Evolutionary conservation across 2,888 invertebrate genomes (phyloP), one percentile per base, ranked within the genome.

Genomic region (Gymnoscelis rufifasciata): DNA sequence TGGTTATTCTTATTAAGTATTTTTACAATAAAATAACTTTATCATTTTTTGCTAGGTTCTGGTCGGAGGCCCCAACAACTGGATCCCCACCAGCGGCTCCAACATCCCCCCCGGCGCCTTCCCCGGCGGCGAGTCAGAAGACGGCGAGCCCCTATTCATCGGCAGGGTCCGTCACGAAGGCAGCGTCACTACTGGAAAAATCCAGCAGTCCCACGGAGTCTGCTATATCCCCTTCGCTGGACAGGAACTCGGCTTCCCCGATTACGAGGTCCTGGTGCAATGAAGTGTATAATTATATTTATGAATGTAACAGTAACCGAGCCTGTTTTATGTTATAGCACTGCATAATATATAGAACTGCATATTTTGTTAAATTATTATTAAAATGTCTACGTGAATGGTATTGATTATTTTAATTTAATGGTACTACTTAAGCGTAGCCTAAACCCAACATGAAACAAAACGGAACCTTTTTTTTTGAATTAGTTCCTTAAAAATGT

Each of bases 171-270:
- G 89, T 28, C 95, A 95, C 66, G 94, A 95, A 59, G 94, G 93
- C 47, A 91, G 93, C 48, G 56, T 94, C 36, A 94, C 94, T 14
- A 90, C 93, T 15, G 95, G 96, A 66, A 96, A 96, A 83, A 93
- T 96, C 1, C 96, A 96, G 64, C 92, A 93, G 27, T 94, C 94
- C 6, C 95, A 95, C 68, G 93, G 91, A 15, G 92, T 92, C 42
- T 92, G 93, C 73, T 96, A 96, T 90, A 94, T 96, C 78, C 91
- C 96, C 8, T 96, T 92, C 70, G 95, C 87, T 0, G 95, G 96
- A 31, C 90, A 92, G 63, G 96, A 96, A 72, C 75, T 95, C 45
- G 91, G 92, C 38, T 94, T 92, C 88, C 90, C 91, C n/a, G 93
- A 95, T 39, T 96, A 93, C 70, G 96, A 96, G 88, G 84, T 96